A percentile compares a stretch with the other conserved stretches of the same genome.
Conservation (phyloP, 1,140 invertebrate genomes). For the Drosophila parvula region DNA sequence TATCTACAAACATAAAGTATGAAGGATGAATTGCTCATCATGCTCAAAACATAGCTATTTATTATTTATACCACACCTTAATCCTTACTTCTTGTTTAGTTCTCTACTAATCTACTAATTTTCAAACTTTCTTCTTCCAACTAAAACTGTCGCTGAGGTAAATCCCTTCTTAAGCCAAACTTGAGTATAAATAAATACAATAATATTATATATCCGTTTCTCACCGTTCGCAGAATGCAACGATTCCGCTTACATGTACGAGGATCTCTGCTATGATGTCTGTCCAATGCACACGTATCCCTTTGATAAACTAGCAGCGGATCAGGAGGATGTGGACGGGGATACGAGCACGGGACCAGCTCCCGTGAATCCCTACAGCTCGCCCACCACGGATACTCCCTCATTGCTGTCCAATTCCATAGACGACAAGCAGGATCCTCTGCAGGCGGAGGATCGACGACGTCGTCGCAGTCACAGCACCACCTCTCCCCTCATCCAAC, state of each 20-base stretch:
- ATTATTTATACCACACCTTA: not conserved
- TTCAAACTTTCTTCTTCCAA: conserved; percentile 9
- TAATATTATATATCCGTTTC: not conserved
- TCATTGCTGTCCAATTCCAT: conserved; percentile 20
- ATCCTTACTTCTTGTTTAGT: not conserved
- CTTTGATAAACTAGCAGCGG: conserved; percentile 28
- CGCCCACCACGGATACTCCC: conserved; percentile 8
- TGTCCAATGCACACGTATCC: conserved; percentile 69
- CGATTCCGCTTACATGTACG: conserved; percentile 55
- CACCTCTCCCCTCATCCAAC: not conserved
- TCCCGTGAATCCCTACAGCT: not conserved
- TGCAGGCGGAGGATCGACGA: conserved; percentile 70
- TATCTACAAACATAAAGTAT: not conserved
- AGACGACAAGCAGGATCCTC: conserved; percentile 53
- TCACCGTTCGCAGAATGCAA: conserved; percentile 66
- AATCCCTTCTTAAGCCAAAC: conserved; percentile 21
- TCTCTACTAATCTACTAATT: conserved; percentile 33
- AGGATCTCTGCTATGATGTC: conserved; percentile 65
- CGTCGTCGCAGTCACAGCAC: conserved; percentile 17
- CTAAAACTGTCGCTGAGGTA: conserved; percentile 50
- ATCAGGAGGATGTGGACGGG: conserved; percentile 5
- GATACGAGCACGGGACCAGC: not conserved
- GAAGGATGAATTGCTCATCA: not conserved
- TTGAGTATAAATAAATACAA: not conserved
- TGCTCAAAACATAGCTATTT: conserved; percentile 17